These are phyloP conservation scores for Neoscelio sp. DNA, from an alignment of 2,888 invertebrate genomes.

Conservation along the genomic window DNA sequence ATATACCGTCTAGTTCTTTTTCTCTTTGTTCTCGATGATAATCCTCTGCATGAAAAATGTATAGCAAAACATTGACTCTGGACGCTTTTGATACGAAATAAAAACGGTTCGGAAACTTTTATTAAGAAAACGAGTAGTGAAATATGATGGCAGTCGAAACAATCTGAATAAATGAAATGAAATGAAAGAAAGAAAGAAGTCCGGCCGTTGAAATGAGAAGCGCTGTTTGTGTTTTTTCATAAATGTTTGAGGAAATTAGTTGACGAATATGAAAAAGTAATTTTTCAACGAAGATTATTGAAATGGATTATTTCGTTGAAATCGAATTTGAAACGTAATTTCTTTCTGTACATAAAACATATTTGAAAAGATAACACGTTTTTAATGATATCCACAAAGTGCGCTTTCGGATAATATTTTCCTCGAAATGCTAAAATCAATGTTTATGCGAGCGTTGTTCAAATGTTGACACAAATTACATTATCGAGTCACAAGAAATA, in stretches of 20 bases:
- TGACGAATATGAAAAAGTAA: conserved; percentile 7
- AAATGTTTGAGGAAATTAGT: conserved; percentile 6
- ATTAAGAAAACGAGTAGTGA: conserved; percentile 23
- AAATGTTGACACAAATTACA: conserved; percentile 56
- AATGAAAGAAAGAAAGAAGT: not conserved
- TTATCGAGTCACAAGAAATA: conserved; percentile 51
- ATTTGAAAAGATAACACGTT: conserved; percentile 43
- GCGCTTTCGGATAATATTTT: conserved; percentile 31
- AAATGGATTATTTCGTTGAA: too few relatives aligned
- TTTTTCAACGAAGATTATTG: too few relatives aligned
- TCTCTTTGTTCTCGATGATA: conserved; percentile 34
- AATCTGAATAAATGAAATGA: conserved; percentile 12
- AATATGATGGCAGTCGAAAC: conserved; percentile 18
- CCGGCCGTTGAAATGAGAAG: not conserved
- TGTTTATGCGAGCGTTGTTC: conserved; percentile 36
- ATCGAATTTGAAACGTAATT: conserved; percentile 46
- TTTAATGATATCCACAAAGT: conserved; percentile 36
- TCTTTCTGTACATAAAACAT: conserved; percentile 26
- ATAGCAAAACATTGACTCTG: conserved; percentile 31
- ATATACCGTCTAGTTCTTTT: conserved; percentile 10
- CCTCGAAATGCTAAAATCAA: conserved; percentile 41
- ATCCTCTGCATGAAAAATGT: conserved; percentile 24
- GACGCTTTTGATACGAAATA: conserved; percentile 16
- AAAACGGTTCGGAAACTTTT: conserved; percentile 38
- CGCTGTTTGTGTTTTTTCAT: conserved; percentile 26